A percentile compares a stretch with the other conserved stretches of the same genome.
phyloP scores from a whole-genome alignment of 2,797 vertebrate species.

The Rallus crepitans region DNA sequence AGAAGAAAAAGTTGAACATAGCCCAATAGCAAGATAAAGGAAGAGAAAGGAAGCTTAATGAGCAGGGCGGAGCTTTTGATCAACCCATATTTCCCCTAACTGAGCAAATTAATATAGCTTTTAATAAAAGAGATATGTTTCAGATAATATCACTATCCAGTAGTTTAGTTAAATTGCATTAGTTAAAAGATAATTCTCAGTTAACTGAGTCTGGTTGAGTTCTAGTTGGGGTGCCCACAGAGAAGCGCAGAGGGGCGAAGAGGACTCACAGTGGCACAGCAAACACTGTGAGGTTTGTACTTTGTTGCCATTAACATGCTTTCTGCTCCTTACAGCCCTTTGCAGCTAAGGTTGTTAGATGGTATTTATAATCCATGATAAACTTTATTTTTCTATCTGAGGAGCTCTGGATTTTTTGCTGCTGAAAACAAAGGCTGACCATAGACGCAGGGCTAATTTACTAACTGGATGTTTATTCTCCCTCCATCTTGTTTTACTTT shows the following conservation, averaged over 20 bases:
- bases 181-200: background rate
- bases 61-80: background rate
- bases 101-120: background rate
- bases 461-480: conserved; percentile 24
- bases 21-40: background rate
- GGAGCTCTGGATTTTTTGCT: conserved; percentile 25
- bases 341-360: background rate
- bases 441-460: background rate
- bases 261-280: background rate
- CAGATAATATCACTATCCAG: background rate
- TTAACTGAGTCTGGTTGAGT: background rate
- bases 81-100: background rate
- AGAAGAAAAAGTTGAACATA: background rate
- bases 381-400: conserved; percentile 17
- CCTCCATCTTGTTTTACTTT: conserved; percentile 48
- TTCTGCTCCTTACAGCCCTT: background rate
- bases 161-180: background rate
- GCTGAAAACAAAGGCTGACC: background rate
- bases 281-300: background rate
- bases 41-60: background rate
- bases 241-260: rapidly evolving
- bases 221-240: rapidly evolving
- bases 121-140: background rate
- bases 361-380: background rate
- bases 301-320: rapidly evolving